A percentile compares a stretch with the other conserved stretches of the same genome.
phyloP scores from a whole-genome alignment of 2,113 vertebrate genomes.

The Empidonax alnorum region DNA sequence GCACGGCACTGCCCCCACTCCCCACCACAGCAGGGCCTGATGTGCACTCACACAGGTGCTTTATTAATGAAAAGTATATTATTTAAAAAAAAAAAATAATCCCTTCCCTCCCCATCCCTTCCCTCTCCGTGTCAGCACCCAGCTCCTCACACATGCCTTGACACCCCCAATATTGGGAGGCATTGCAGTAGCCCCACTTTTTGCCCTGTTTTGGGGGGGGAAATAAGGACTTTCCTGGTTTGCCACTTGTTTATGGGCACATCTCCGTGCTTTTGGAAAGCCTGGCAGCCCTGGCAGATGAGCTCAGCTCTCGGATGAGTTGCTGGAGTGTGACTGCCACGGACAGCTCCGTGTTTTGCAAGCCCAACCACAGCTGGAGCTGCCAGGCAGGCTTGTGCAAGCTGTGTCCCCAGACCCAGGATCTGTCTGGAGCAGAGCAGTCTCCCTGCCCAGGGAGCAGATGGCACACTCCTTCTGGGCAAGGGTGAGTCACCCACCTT shows the following conservation, averaged over 20 bases:
- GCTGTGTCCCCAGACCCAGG: not conserved
- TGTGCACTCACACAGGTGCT: not conserved
- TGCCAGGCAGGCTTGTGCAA: not conserved
- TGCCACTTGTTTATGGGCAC: fast-evolving
- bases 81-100: not conserved
- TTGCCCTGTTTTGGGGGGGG: not conserved
- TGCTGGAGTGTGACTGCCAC: fast-evolving
- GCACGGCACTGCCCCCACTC: fast-evolving
- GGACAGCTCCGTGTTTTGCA: not conserved
- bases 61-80: not conserved
- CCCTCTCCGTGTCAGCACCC: not conserved
- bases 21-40: not conserved
- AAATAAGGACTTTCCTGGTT: not conserved
- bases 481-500: not conserved
- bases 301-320: not conserved
- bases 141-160: fast-evolving
- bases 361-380: fast-evolving
- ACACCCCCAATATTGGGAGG: fast-evolving
- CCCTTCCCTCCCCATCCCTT: not conserved
- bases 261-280: not conserved
- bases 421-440: not conserved
- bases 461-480: not conserved
- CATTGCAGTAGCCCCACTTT: not conserved
- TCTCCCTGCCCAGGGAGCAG: not conserved
- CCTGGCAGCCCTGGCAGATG: not conserved